phyloP scores from a whole-genome alignment of 2,888 invertebrate species.

The Scotopteryx bipunctaria region DNA sequence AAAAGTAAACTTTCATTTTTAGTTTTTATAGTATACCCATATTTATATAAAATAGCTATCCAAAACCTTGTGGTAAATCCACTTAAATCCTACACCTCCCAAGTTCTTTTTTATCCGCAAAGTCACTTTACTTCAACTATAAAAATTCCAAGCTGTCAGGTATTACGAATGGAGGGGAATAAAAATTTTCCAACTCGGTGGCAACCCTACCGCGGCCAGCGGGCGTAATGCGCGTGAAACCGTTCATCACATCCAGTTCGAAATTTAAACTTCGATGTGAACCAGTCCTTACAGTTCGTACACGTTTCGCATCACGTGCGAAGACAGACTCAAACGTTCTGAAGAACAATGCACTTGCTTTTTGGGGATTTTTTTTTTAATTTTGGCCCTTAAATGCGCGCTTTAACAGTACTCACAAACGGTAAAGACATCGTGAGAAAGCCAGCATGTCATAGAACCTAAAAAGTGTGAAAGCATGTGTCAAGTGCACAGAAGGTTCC shows the following conservation, averaged over 20 bases:
- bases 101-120: neutral
- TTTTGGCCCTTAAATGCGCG: no score
- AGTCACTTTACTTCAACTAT: slow-evolving; percentile 9
- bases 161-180: slow-evolving; percentile 19
- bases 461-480: no score
- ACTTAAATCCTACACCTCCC: neutral
- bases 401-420: no score
- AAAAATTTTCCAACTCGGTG: slow-evolving; percentile 28
- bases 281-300: slow-evolving; percentile 18
- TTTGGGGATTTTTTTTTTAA: no score
- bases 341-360: no score
- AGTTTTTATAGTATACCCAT: no score
- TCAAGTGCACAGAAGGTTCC: no score
- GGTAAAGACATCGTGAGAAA: no score
- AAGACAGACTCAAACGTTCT: neutral
- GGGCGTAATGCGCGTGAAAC: slow-evolving; percentile 63
- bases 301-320: slow-evolving; percentile 8
- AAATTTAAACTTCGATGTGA: slow-evolving; percentile 49
- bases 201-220: slow-evolving; percentile 50
- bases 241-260: slow-evolving; percentile 57
- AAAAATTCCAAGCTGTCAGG: slow-evolving; percentile 18
- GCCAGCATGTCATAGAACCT: no score
- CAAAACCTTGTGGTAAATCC: no score
- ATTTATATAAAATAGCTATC: no score
- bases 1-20: no score